Base-by-base conservation (phyloP, 2,888 invertebrate species). In the Drosophila stalkeri region DNA sequence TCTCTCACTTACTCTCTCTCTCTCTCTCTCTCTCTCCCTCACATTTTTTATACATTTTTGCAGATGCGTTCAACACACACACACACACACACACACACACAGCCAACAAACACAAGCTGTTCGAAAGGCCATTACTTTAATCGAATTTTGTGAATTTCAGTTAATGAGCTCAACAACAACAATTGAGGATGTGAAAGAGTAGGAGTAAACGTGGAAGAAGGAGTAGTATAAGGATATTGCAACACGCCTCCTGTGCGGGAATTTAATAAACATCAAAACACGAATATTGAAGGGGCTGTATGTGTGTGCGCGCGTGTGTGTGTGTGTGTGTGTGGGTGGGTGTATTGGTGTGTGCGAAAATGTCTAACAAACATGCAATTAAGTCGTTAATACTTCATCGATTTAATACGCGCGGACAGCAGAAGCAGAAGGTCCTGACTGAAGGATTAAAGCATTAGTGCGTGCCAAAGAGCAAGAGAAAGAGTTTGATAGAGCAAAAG, bases 361-460 rank as follows among this genome's bases (percentile, higher is more conserved):
- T 90, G 90, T 85, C 86, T 82, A 84, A 86, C 90, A 91, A 91
- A 92, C 91, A 92, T 92, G 91, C 91, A 91, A 91, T 91, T 91
- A 92, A 91, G 92, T 92, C 91, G 91, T 91, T 91, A 91, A 92
- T 91, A 91, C 92, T 92, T 92, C 92, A 91, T 92, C 91, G 91
- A 91, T 91, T 88, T 91, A 91, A 91, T 89, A 83, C 91, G 83
- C 82, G 83, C 73, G 81, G 81, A 81, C 79, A 78, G 86, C 67
- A 60, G 67, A 70, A 78, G 86, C 65, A 62, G 64, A 60, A 63
- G 75, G 62, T 79, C 62, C 77, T 81, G 65, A 57, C 39, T 69
- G 51, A 65, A 80, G 91, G 91, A 91, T 91, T 92, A 91, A 91
- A 82, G 91, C 89, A 91, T 91, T 90, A 92, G 81, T 89, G 81